A percentile compares a stretch with the other conserved stretches of the same genome.
Evolutionary conservation across 2,797 vertebrate genomes (phyloP).

Genomic region (Lithobates sylvaticus): DNA sequence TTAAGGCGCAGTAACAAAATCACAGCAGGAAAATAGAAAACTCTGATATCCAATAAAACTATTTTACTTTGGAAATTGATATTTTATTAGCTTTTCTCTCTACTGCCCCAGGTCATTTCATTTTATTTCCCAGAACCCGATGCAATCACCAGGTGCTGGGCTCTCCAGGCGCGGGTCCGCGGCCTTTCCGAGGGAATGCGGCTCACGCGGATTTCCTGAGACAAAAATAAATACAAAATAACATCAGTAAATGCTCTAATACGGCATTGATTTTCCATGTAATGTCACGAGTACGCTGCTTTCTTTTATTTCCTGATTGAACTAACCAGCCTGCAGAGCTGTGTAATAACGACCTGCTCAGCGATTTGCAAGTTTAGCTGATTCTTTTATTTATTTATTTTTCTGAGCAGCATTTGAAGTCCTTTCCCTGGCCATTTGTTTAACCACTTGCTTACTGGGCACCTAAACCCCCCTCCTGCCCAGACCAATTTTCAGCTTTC

Average conservation of each 20-base stretch:
- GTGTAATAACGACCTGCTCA: slow-evolving; percentile 66
- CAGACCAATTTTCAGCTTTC: too few relatives aligned
- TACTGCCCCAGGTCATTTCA: neutral
- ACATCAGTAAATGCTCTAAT: slow-evolving; percentile 65
- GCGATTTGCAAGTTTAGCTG: slow-evolving; percentile 62
- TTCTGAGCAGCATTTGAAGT: neutral
- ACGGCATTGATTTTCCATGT: slow-evolving; percentile 69
- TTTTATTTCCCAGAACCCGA: neutral
- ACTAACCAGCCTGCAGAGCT: slow-evolving; percentile 65
- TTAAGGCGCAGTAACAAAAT: too few relatives aligned
- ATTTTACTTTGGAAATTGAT: slow-evolving; percentile 28
- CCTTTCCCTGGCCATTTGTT: neutral
- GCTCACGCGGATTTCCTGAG: slow-evolving; percentile 15
- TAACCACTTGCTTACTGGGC: too few relatives aligned
- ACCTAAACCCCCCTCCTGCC: too few relatives aligned
- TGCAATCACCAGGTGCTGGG: neutral
- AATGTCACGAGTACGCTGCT: slow-evolving; percentile 69
- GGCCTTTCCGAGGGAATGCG: slow-evolving; percentile 6
- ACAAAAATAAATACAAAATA: slow-evolving; percentile 34
- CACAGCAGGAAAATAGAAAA: neutral
- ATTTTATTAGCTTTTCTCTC: slow-evolving; percentile 5
- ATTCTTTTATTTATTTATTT: neutral
- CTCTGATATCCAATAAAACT: slow-evolving; percentile 11
- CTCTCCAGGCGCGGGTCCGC: neutral
- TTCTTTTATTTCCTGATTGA: slow-evolving; percentile 70